These are phyloP conservation scores for Lepisosteus osseus DNA, from an alignment of 2,113 vertebrate genomes.

Conservation along the genomic window DNA sequence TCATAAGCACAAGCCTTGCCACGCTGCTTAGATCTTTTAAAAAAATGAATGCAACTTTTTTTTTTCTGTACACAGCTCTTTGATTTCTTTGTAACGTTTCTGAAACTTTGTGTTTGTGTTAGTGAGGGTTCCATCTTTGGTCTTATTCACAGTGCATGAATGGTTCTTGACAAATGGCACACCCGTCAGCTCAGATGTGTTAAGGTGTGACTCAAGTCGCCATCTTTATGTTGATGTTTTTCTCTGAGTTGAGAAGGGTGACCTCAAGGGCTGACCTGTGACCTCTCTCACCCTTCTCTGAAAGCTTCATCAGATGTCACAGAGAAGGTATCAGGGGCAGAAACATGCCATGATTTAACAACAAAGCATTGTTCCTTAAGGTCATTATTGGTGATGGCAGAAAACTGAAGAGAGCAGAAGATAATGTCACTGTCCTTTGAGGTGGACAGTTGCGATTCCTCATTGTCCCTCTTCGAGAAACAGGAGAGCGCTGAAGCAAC, in stretches of 20 bases:
- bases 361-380: background rate
- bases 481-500: slow-evolving; percentile 39
- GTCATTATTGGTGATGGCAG: background rate
- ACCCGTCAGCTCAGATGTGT: too few species aligned
- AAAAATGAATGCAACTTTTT: too few species aligned
- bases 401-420: slow-evolving; percentile 17
- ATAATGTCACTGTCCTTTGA: slow-evolving; percentile 18
- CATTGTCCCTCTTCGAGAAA: slow-evolving; percentile 51
- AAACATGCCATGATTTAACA: background rate
- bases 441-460: slow-evolving; percentile 55
- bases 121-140: too few species aligned
- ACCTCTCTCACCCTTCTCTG: slow-evolving; percentile 37
- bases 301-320: slow-evolving; percentile 28
- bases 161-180: too few species aligned
- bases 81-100: too few species aligned
- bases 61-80: too few species aligned
- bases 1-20: too few species aligned
- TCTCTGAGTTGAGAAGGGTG: slow-evolving; percentile 31
- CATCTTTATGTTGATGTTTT: slow-evolving; percentile 31
- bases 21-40: too few species aligned
- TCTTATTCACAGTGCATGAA: too few species aligned
- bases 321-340: slow-evolving; percentile 10
- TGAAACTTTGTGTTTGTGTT: too few species aligned
- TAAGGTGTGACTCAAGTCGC: too few species aligned
- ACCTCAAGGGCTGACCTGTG: slow-evolving; percentile 37